Evolutionary conservation across 1,140 invertebrate genomes (phyloP).

Genomic region (Drosophila sp.): DNA sequence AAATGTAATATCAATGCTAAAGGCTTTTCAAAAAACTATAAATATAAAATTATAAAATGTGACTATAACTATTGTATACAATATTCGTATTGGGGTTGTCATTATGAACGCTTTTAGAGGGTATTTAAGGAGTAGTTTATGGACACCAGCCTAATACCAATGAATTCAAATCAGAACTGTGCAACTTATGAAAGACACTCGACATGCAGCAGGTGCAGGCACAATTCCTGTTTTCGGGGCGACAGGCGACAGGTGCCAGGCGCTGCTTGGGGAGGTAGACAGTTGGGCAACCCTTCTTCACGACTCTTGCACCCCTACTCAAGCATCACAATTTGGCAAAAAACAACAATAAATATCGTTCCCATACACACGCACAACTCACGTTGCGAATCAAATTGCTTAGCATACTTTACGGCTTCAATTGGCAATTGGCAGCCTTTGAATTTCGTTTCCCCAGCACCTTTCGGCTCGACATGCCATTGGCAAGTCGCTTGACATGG

Average conservation of each 20-base stretch:
- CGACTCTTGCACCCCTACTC: not conserved
- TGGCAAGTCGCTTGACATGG: constrained; percentile 44
- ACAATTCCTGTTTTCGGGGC: constrained; percentile 15
- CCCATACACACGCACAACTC: constrained; percentile 26
- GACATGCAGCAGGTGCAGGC: constrained; percentile 36
- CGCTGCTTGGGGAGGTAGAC: constrained; percentile 7
- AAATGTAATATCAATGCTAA: too few relatives aligned
- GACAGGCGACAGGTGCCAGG: constrained; percentile 28
- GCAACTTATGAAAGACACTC: constrained; percentile 60
- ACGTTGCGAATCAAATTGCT: constrained; percentile 68
- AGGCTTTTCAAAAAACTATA: too few relatives aligned
- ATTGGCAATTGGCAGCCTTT: constrained; percentile 82
- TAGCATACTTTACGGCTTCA: constrained; percentile 82
- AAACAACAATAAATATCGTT: constrained; percentile 74
- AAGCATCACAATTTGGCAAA: constrained; percentile 49
- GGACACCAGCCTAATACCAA: constrained; percentile 12
- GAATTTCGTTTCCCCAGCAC: constrained; percentile 62
- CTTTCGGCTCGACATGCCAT: constrained; percentile 54
- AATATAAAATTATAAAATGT: too few relatives aligned
- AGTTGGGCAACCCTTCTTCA: not conserved
- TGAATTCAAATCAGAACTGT: constrained; percentile 58
- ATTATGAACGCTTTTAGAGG: constrained; percentile 13
- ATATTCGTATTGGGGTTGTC: too few relatives aligned
- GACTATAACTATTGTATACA: too few relatives aligned
- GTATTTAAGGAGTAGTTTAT: constrained; percentile 25